Evolutionary conservation across 2,113 vertebrate species (phyloP).

Genomic region (Plecotus auritus): DNA sequence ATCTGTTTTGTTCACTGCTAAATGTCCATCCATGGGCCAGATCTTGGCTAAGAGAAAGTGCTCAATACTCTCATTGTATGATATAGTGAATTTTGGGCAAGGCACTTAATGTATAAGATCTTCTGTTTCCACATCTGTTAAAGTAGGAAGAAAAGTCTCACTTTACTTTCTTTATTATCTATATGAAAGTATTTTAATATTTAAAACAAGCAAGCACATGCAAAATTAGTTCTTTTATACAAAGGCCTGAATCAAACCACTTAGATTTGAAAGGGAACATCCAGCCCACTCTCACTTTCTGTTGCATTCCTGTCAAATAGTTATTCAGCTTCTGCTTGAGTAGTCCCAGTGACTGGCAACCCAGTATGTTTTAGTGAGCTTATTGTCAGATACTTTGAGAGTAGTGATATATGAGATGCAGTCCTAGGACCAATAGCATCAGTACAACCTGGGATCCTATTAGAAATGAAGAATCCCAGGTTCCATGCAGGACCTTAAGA

Average conservation of each 20-base stretch:
- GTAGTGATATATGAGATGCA: background rate
- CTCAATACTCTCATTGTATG: background rate
- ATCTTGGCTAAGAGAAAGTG: background rate
- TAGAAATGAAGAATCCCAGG: background rate
- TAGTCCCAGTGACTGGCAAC: background rate
- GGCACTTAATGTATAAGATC: background rate
- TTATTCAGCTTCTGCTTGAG: background rate
- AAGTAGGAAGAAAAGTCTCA: background rate
- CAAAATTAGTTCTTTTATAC: background rate
- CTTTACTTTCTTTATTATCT: background rate
- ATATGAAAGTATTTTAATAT: background rate
- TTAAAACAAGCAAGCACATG: background rate
- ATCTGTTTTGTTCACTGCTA: background rate
- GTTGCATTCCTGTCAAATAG: background rate
- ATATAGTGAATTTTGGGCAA: background rate
- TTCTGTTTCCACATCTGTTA: background rate
- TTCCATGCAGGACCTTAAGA: background rate
- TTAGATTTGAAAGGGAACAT: background rate
- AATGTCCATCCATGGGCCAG: background rate
- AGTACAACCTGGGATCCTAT: background rate
- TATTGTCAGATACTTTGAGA: background rate
- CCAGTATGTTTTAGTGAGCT: background rate
- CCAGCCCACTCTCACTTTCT: background rate
- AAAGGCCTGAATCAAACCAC: background rate
- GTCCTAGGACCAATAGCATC: background rate